Evolutionary conservation across 2,113 vertebrate species (phyloP).

Genomic region (Callospermophilus lateralis): DNA sequence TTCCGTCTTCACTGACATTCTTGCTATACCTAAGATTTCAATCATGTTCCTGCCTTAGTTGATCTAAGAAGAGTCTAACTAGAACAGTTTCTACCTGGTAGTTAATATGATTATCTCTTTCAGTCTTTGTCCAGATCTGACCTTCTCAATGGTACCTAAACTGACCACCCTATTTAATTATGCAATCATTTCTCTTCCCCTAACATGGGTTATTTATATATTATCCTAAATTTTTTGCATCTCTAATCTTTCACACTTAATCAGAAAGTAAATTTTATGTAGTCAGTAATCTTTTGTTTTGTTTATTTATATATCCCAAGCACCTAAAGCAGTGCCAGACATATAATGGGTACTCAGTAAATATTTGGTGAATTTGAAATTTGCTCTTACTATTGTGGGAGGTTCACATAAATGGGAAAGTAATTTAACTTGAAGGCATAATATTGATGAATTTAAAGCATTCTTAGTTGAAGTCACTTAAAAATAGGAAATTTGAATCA

Average conservation of each 20-base stretch:
- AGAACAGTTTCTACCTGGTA: not conserved
- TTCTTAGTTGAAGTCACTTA: conserved; percentile 9
- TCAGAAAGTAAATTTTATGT: conserved; percentile 52
- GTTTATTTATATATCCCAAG: not conserved
- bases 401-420: not conserved
- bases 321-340: not conserved
- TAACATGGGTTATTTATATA: not conserved
- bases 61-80: not conserved
- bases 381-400: conserved; percentile 1
- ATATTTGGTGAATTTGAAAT: conserved; percentile 50
- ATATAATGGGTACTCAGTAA: not conserved
- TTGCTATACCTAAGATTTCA: not conserved
- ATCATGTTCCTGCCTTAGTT: not conserved
- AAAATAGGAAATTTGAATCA: not conserved
- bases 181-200: not conserved
- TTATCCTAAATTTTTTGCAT: conserved; percentile 6
- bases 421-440: conserved; percentile 69
- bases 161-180: conserved; percentile 22
- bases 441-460: conserved; percentile 65
- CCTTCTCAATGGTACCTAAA: not conserved
- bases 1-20: not conserved
- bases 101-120: not conserved
- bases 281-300: not conserved
- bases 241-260: not conserved
- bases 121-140: not conserved